These are phyloP conservation scores for Oophaga pumilio DNA, from an alignment of 2,113 vertebrate species.

Conservation along the genomic window DNA sequence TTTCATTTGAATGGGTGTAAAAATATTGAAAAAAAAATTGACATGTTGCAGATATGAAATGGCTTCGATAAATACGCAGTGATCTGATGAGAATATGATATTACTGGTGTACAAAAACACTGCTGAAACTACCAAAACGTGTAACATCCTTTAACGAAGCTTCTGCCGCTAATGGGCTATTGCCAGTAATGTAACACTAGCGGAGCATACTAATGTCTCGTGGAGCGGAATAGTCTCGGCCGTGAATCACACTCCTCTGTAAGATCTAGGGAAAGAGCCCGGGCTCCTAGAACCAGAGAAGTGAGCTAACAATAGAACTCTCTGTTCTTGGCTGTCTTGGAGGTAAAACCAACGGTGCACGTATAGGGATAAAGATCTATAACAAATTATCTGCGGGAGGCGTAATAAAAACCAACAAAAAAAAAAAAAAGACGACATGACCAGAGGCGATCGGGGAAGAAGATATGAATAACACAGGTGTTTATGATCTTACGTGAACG, in stretches of 20 bases:
- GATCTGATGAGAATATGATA: background rate
- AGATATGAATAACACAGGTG: background rate
- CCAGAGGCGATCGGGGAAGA: background rate
- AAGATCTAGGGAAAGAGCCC: conserved; percentile 1
- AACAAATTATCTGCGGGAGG: conserved; percentile 16
- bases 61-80: no score
- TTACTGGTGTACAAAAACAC: background rate
- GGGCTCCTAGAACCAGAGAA: background rate
- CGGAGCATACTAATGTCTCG: conserved; percentile 17
- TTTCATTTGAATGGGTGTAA: no score
- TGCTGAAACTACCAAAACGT: background rate
- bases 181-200: conserved; percentile 38
- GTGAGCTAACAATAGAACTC: conserved; percentile 28
- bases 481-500: background rate
- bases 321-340: conserved; percentile 3
- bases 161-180: conserved; percentile 26
- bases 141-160: conserved; percentile 24
- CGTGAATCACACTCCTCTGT: conserved; percentile 29
- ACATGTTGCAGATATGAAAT: no score
- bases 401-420: background rate
- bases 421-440: background rate
- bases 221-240: background rate
- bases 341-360: conserved; percentile 15
- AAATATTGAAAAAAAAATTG: no score
- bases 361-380: conserved; percentile 7